These are phyloP conservation scores for Melanotaenia duboulayi DNA, from an alignment of 2,113 vertebrate genomes.

Conservation along the genomic window DNA sequence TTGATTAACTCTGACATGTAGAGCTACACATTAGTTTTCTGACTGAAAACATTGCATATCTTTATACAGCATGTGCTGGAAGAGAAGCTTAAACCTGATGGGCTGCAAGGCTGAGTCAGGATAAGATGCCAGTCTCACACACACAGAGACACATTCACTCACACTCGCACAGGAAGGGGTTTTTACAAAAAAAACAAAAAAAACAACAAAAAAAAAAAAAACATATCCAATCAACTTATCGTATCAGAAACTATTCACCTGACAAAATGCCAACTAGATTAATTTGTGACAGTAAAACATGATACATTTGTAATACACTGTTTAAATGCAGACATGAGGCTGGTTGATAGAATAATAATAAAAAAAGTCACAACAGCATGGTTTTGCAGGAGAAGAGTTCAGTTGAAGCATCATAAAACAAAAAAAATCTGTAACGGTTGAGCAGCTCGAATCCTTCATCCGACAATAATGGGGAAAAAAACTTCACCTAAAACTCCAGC, in stretches of 20 bases:
- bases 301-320: too few relatives aligned
- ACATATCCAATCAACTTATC: slow-evolving; percentile 1
- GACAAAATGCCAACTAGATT: background rate
- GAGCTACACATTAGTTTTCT: slow-evolving; percentile 5
- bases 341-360: too few relatives aligned
- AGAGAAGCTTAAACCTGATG: background rate
- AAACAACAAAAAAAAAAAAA: background rate
- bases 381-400: too few relatives aligned
- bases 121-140: background rate
- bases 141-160: background rate
- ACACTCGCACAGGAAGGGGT: background rate
- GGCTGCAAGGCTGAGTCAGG: background rate
- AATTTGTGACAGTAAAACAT: background rate
- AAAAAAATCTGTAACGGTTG: too few relatives aligned
- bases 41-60: background rate
- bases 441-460: too few relatives aligned
- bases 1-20: background rate
- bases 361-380: too few relatives aligned
- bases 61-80: background rate
- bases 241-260: background rate
- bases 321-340: too few relatives aligned
- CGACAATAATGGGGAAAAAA: too few relatives aligned
- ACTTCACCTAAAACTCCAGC: too few relatives aligned
- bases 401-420: too few relatives aligned
- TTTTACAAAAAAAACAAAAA: background rate